These are phyloP conservation scores for Chaenocephalus aceratus DNA, from an alignment of 2,113 vertebrate species.

Conservation along the genomic window DNA sequence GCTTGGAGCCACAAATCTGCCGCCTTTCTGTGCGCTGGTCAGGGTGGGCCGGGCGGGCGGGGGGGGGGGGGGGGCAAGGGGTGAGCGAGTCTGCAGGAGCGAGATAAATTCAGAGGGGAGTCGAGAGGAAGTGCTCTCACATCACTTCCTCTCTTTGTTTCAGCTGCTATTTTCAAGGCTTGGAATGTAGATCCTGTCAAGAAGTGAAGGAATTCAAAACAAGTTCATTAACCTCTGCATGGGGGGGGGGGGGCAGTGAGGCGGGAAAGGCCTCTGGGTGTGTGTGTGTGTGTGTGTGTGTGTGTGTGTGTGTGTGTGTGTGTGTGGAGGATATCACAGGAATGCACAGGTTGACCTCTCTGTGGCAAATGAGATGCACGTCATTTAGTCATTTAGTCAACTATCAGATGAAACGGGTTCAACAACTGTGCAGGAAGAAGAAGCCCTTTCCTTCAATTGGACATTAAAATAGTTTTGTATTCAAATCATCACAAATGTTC, in stretches of 20 bases:
- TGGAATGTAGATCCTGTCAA: constrained; percentile 82
- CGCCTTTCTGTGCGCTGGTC: constrained; percentile 12
- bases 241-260: background rate
- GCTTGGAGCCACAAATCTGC: constrained; percentile 25
- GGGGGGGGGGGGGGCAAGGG: constrained; percentile 35
- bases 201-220: constrained; percentile 84
- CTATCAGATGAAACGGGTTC: background rate
- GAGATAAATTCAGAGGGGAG: constrained; percentile 82
- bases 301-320: constrained; percentile 40
- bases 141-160: constrained; percentile 85
- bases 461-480: too few species aligned
- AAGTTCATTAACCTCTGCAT: constrained; percentile 78
- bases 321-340: constrained; percentile 25
- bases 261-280: constrained; percentile 22
- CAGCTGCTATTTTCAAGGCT: constrained; percentile 79
- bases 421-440: background rate
- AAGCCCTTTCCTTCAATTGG: too few species aligned
- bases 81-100: constrained; percentile 69
- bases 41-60: constrained; percentile 44
- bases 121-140: constrained; percentile 76
- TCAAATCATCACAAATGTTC: too few species aligned
- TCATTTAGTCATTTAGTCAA: background rate
- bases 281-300: constrained; percentile 49
- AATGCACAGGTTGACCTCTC: background rate
- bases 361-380: background rate